Evolutionary conservation across 1,140 invertebrate species (phyloP), one percentile per base, ranked within the genome.

Genomic region (Pseudachorutes palmiensis): DNA sequence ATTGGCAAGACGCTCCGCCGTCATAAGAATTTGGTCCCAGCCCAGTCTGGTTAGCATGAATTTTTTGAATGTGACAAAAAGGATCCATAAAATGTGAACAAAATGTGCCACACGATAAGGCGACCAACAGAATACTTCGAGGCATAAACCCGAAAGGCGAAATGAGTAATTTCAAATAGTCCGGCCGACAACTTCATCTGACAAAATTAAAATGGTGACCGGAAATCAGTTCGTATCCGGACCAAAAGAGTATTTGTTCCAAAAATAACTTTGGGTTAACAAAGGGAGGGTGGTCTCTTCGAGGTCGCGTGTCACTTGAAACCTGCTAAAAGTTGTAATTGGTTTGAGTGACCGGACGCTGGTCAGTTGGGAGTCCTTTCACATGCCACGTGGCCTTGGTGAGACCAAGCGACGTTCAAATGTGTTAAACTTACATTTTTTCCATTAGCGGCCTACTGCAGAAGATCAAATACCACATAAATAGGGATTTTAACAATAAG

Each of bases 321-420:
- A 55, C 51, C 51, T 55, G 12, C 24, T 26, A 55, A 41, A 24
- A 55, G 3, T 55, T 55, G 51, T 55, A 55, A 55, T 55, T 55
- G 14, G 51, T 55, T 55, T 55, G 51, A 55, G 14, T 55, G 51
- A 55, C 12, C 51, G 51, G 51, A 55, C 51, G 51, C 51, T 55
- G 51, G 51, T 55, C 51, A 55, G 51, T 55, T 24, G 12, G 5
- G 51, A 45, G 51, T 19, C 36, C 19, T 41, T 41, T 41, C 5
- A 41, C 36, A 41, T 41, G 24, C 5, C 51, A 24, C 51, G 51
- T 55, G 51, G 24, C 51, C 3, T 26, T 12, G 51, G 51, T 55
- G 51, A 55, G 51, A 45, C 9, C 12, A 55, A 55, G 9, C 12
- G 24, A 55, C 24, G 12, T 3, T 26, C 51, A 5, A 22, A 24